Evolutionary conservation across 2,888 invertebrate species (phyloP).

Genomic region (Mimumesa dahlbomi): DNA sequence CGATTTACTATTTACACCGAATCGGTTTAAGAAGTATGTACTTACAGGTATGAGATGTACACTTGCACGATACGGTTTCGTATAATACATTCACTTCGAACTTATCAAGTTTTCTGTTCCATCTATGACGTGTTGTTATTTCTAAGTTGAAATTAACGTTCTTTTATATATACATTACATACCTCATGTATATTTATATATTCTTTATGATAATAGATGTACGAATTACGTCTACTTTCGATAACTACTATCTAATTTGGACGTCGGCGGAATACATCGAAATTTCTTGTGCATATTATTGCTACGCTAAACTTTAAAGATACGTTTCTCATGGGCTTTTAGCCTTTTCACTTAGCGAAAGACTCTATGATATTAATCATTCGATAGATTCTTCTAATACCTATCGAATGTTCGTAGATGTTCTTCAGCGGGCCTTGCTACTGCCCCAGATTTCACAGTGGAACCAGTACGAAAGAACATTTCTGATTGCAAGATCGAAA

Average conservation of each 20-base stretch:
- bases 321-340: slow-evolving; percentile 1
- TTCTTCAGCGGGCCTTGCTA: neutral
- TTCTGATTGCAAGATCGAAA: neutral
- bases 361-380: slow-evolving; percentile 19
- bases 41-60: slow-evolving; percentile 46
- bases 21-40: slow-evolving; percentile 59
- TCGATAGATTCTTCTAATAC: too few species aligned
- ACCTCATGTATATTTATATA: too few species aligned
- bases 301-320: slow-evolving; percentile 57
- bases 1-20: slow-evolving; percentile 68
- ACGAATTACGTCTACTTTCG: slow-evolving; percentile 42
- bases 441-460: slow-evolving; percentile 18
- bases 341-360: slow-evolving; percentile 1
- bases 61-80: slow-evolving; percentile 20
- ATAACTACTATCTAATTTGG: slow-evolving; percentile 56
- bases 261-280: slow-evolving; percentile 64
- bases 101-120: slow-evolving; percentile 6
- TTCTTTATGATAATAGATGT: slow-evolving; percentile 23
- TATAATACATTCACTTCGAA: slow-evolving; percentile 41
- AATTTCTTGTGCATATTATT: slow-evolving; percentile 67
- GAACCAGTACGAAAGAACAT: neutral
- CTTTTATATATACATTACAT: too few species aligned
- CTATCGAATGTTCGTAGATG: neutral
- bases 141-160: slow-evolving; percentile 13
- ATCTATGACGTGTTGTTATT: slow-evolving; percentile 2